Evolutionary conservation across 23 tunicate species (phyloP).

Genomic region (Oikopleura vanhoeffeni): DNA sequence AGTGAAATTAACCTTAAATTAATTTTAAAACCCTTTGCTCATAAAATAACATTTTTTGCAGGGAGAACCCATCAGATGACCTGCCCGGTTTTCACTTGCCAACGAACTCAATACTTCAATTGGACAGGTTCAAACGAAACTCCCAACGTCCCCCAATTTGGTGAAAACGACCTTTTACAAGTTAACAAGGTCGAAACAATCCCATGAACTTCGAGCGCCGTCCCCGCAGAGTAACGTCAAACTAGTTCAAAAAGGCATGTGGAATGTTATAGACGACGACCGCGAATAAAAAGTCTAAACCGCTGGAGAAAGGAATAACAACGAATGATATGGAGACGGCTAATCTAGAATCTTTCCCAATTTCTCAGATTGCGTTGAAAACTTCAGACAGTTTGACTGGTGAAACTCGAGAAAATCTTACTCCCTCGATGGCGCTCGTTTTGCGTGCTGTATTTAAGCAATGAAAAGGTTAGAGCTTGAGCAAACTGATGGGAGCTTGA

Average conservation of each 20-base stretch:
- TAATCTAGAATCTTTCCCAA: background rate
- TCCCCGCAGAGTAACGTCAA: background rate
- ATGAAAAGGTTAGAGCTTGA: background rate
- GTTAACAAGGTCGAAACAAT: background rate
- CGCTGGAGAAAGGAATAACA: background rate
- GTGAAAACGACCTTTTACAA: background rate
- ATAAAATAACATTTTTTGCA: no score
- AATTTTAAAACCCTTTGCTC: no score
- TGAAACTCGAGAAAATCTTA: background rate
- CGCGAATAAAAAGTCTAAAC: background rate
- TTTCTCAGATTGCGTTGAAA: background rate
- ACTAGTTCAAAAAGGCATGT: background rate
- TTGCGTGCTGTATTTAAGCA: background rate
- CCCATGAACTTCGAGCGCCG: slow-evolving; percentile 5
- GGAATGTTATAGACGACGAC: background rate
- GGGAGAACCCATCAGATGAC: no score
- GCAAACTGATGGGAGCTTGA: background rate
- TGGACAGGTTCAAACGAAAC: no score
- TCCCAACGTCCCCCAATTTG: background rate
- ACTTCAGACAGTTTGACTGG: background rate
- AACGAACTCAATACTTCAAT: no score
- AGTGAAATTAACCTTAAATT: no score
- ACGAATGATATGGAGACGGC: background rate
- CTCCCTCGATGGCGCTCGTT: background rate
- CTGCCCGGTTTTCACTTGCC: no score